phyloP scores from a whole-genome alignment of 2,797 vertebrate species.

The Megaceryle alcyon region DNA sequence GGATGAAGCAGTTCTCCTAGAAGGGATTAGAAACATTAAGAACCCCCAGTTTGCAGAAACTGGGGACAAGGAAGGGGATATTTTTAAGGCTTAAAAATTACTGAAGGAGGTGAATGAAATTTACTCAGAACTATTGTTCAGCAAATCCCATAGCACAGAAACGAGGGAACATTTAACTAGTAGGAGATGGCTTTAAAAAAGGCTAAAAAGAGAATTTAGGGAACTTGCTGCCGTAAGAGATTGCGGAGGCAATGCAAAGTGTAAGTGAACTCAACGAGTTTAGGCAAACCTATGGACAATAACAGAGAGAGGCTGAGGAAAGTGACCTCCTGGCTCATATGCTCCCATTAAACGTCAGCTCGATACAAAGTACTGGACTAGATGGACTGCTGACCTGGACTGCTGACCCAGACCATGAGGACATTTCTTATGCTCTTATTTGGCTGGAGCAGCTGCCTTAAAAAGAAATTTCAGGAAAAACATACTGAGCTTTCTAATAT shows the following conservation, averaged over 20 bases:
- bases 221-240: not conserved
- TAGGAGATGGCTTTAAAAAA: not conserved
- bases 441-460: not conserved
- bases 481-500: not conserved
- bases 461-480: not conserved
- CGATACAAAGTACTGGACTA: not conserved
- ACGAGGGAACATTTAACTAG: not conserved
- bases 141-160: not conserved
- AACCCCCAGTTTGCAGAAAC: not conserved
- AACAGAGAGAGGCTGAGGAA: not conserved
- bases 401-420: not conserved
- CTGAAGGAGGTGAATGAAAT: not conserved
- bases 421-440: not conserved
- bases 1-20: not conserved
- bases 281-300: not conserved
- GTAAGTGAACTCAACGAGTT: not conserved
- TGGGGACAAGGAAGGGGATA: not conserved
- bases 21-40: not conserved
- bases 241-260: not conserved
- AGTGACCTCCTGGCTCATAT: not conserved
- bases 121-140: not conserved
- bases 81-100: not conserved
- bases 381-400: not conserved
- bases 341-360: not conserved
- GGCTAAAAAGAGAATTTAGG: not conserved